These are phyloP conservation scores for Rhegmatorhina hoffmannsi DNA, from an alignment of 2,113 vertebrate genomes.

Conservation along the genomic window DNA sequence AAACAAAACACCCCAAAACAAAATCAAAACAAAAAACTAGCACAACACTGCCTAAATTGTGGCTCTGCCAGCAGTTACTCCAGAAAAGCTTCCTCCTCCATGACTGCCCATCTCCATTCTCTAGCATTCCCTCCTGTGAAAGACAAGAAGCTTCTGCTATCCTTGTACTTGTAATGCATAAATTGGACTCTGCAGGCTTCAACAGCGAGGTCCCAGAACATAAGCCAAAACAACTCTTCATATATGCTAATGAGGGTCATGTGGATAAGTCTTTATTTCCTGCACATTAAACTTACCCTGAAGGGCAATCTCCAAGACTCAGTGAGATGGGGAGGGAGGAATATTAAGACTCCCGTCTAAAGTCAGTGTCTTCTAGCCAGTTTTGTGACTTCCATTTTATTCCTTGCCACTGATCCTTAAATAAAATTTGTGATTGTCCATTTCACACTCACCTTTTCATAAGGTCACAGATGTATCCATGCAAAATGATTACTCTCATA, in stretches of 20 bases:
- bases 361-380: background rate
- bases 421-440: background rate
- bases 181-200: background rate
- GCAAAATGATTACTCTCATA: background rate
- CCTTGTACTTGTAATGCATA: background rate
- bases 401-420: background rate
- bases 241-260: constrained; percentile 8
- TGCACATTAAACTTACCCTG: constrained; percentile 15
- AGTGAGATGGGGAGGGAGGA: background rate
- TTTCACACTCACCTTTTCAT: constrained; percentile 10
- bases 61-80: background rate
- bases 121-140: background rate
- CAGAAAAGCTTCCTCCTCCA: background rate
- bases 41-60: background rate
- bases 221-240: background rate
- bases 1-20: background rate
- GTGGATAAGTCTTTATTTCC: background rate
- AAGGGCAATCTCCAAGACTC: constrained; percentile 26
- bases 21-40: background rate
- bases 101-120: fast-evolving
- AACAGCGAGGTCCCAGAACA: background rate
- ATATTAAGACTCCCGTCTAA: background rate
- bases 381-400: background rate
- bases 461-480: constrained; percentile 1
- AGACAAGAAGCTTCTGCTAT: background rate